phyloP scores from a whole-genome alignment of 2,797 vertebrate genomes.

The Loris lydekkerianus region DNA sequence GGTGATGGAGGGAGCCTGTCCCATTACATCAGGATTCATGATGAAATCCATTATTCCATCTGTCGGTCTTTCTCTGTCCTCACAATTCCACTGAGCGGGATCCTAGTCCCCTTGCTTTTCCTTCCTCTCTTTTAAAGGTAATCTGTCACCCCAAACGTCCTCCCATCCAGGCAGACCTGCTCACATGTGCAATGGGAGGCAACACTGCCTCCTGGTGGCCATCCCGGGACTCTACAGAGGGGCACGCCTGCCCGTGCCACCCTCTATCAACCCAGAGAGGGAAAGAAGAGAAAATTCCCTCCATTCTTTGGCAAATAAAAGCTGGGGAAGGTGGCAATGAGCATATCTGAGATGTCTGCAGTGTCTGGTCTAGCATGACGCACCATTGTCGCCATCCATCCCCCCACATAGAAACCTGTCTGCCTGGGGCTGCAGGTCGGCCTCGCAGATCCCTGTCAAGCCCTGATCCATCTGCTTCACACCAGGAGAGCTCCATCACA shows the following conservation, averaged over 20 bases:
- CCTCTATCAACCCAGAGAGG: neutral
- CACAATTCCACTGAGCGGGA: accelerated
- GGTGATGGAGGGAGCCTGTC: accelerated
- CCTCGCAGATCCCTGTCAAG: accelerated
- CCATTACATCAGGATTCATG: neutral
- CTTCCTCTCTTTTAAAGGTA: neutral
- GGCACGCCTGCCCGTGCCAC: accelerated
- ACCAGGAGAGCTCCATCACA: neutral
- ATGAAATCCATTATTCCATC: neutral
- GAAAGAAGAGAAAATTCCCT: neutral
- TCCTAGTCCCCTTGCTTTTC: neutral
- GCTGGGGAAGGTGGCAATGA: accelerated
- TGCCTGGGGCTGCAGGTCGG: neutral
- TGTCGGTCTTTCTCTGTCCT: neutral
- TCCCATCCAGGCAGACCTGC: neutral
- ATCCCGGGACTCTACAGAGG: neutral
- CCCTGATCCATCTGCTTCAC: neutral
- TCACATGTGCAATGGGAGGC: neutral
- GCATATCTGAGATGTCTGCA: accelerated
- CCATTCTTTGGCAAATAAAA: neutral
- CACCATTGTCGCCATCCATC: neutral
- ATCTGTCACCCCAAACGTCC: neutral
- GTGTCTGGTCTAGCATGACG: no score
- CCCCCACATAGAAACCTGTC: neutral
- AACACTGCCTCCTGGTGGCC: slow-evolving; percentile 50